Conservation (phyloP, 1,140 invertebrate genomes). For the Heliconius melpomene region DNA sequence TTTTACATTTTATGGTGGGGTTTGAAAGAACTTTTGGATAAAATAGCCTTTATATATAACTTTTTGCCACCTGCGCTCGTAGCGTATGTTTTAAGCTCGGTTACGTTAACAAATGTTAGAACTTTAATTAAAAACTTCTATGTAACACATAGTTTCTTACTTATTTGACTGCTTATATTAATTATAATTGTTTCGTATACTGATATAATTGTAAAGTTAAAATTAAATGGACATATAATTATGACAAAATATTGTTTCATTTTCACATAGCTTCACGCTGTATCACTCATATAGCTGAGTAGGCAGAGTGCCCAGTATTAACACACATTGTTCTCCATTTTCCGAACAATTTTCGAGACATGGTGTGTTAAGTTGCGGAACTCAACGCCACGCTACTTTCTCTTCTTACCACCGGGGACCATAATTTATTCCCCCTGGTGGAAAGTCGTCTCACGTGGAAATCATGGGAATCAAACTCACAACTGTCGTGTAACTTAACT, state of each 20-base stretch:
- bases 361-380: too few relatives aligned
- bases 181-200: not conserved
- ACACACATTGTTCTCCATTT: too few relatives aligned
- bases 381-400: too few relatives aligned
- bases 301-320: too few relatives aligned
- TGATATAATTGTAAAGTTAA: not conserved
- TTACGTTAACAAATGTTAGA: conserved; percentile 21
- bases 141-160: not conserved
- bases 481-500: too few relatives aligned
- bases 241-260: not conserved
- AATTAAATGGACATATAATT: not conserved
- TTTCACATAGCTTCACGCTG: too few relatives aligned
- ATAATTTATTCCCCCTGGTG: too few relatives aligned
- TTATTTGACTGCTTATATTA: not conserved
- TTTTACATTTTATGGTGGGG: not conserved
- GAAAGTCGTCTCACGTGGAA: too few relatives aligned
- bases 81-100: conserved; percentile 1
- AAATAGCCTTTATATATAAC: conserved; percentile 19
- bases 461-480: too few relatives aligned
- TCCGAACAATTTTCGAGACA: too few relatives aligned
- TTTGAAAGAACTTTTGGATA: conserved; percentile 1
- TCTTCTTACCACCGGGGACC: too few relatives aligned
- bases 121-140: conserved; percentile 18
- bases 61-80: conserved; percentile 20
- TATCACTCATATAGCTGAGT: too few relatives aligned